These are phyloP conservation scores for Isichthys henryi DNA, from an alignment of 2,113 vertebrate species.

Conservation along the genomic window DNA sequence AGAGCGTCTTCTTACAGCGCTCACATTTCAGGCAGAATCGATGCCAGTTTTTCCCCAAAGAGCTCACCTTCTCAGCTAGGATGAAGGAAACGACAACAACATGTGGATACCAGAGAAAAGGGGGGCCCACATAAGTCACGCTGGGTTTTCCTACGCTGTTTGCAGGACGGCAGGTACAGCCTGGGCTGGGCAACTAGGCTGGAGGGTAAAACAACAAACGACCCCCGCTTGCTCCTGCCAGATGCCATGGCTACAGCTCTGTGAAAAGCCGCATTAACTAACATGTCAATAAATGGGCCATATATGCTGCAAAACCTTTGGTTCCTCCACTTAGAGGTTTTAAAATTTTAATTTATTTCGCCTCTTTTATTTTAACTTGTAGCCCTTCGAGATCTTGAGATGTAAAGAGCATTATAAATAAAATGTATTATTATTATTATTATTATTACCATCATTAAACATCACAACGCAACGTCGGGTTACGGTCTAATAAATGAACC, in stretches of 20 bases:
- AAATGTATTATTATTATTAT: too few relatives aligned
- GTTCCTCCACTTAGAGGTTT: too few relatives aligned
- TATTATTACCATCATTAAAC: background rate
- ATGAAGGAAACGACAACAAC: background rate
- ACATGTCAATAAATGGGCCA: background rate
- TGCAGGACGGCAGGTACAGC: background rate
- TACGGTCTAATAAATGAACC: background rate
- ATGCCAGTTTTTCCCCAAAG: constrained; percentile 62
- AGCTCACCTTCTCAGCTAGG: constrained; percentile 61
- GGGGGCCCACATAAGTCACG: background rate
- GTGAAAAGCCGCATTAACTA: background rate
- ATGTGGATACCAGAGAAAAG: background rate
- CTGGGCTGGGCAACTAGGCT: background rate
- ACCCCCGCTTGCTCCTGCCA: background rate
- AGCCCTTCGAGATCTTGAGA: too few relatives aligned
- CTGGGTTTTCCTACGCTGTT: background rate
- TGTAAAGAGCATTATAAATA: too few relatives aligned
- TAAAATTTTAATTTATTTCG: too few relatives aligned
- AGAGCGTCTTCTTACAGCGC: constrained; percentile 54
- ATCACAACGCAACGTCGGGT: background rate
- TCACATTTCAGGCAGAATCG: constrained; percentile 67
- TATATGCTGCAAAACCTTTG: too few relatives aligned
- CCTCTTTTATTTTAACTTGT: too few relatives aligned
- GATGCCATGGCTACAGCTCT: background rate
- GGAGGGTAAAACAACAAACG: background rate